phyloP scores from a whole-genome alignment of 1,140 invertebrate species.

The Drosophila kanapiae region DNA sequence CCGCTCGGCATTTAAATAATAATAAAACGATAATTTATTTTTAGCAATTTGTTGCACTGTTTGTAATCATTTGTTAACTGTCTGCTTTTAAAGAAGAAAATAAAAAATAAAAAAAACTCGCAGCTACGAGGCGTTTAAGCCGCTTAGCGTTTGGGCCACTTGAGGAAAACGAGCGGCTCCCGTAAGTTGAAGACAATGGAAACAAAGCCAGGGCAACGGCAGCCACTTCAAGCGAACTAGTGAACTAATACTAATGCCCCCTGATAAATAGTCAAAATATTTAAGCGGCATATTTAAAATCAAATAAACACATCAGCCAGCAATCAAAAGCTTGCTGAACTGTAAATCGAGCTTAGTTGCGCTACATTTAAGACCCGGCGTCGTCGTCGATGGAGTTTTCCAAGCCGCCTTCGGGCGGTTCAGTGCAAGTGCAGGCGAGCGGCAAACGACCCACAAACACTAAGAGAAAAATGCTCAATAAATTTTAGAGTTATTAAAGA shows the following conservation, averaged over 20 bases:
- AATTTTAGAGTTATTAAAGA: not conserved
- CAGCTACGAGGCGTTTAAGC: slow-evolving; percentile 72
- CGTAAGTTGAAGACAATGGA: slow-evolving; percentile 23
- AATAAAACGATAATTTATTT: slow-evolving; percentile 82
- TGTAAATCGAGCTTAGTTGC: slow-evolving; percentile 80
- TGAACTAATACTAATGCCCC: slow-evolving; percentile 59
- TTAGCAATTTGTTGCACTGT: slow-evolving; percentile 80
- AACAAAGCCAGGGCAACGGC: slow-evolving; percentile 45
- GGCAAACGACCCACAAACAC: slow-evolving; percentile 60
- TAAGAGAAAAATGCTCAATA: not conserved
- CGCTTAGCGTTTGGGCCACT: slow-evolving; percentile 60
- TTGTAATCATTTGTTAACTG: slow-evolving; percentile 84
- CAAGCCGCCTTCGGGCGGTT: slow-evolving; percentile 34
- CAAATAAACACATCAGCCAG: slow-evolving; percentile 80
- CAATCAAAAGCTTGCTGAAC: slow-evolving; percentile 79
- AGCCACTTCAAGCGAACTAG: slow-evolving; percentile 53
- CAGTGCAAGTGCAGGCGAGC: slow-evolving; percentile 55
- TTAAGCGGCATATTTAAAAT: slow-evolving; percentile 83
- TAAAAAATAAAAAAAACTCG: slow-evolving; percentile 18
- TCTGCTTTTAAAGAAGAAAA: slow-evolving; percentile 47
- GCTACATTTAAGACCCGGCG: slow-evolving; percentile 66
- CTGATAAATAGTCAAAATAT: slow-evolving; percentile 78
- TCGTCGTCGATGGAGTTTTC: slow-evolving; percentile 23
- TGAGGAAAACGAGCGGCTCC: slow-evolving; percentile 25
- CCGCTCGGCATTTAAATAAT: slow-evolving; percentile 79